A percentile compares a stretch with the other conserved stretches of the same genome.
phyloP scores from a whole-genome alignment of 1,140 invertebrate genomes.

The Bombus turneri region DNA sequence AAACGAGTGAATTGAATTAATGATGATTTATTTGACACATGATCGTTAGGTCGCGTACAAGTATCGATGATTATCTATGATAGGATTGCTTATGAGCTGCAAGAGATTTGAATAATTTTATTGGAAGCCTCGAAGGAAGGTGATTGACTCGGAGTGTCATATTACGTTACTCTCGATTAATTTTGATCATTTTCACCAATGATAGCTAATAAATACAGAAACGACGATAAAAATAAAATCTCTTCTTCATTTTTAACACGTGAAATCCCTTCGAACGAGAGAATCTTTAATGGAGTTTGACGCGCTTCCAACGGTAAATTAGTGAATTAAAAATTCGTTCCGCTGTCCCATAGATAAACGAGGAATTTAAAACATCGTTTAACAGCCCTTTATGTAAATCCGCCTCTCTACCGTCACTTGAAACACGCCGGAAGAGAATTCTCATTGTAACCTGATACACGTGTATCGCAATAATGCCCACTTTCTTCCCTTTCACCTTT shows the following conservation, averaged over 20 bases:
- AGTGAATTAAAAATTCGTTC: not conserved
- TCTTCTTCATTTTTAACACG: not conserved
- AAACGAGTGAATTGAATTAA: constrained; percentile 4
- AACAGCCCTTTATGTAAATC: constrained; percentile 9
- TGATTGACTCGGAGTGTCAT: not conserved
- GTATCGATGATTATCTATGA: not conserved
- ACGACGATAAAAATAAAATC: not conserved
- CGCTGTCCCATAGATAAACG: not conserved
- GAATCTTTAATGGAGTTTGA: not conserved
- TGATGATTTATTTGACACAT: constrained; percentile 10
- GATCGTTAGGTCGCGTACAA: not conserved
- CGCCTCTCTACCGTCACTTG: too few relatives aligned
- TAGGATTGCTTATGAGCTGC: not conserved
- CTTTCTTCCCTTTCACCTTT: constrained; percentile 43
- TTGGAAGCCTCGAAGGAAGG: not conserved
- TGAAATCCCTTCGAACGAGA: not conserved
- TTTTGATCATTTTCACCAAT: not conserved
- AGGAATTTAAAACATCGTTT: constrained; percentile 1
- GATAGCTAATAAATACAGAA: too few relatives aligned
- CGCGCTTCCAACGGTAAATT: not conserved
- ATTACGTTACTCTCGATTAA: not conserved
- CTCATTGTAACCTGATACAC: constrained; percentile 27
- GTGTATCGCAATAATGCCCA: constrained; percentile 5
- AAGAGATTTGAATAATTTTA: not conserved
- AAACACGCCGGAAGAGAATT: not conserved